phyloP scores from a whole-genome alignment of 2,888 invertebrate genomes.

The Vandiemenella viatica region DNA sequence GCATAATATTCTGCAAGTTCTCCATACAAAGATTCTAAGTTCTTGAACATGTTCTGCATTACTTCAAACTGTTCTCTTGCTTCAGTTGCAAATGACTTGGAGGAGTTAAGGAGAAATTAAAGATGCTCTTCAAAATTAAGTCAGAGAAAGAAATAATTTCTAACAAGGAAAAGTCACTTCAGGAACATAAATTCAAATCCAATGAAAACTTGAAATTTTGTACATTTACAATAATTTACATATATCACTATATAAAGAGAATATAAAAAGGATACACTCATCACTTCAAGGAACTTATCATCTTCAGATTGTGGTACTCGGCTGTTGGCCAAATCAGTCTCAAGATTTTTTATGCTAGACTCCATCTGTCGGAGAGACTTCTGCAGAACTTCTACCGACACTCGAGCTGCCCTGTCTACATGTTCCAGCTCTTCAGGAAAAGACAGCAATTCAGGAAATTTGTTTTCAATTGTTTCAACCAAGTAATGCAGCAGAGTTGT shows the following conservation, averaged over 20 bases:
- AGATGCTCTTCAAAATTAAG: too few species aligned
- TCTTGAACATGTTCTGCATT: slow-evolving; percentile 82
- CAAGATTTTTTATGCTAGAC: slow-evolving; percentile 68
- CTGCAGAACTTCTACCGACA: slow-evolving; percentile 67
- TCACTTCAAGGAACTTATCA: slow-evolving; percentile 71
- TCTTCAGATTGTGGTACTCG: slow-evolving; percentile 57
- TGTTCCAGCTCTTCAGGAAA: slow-evolving; percentile 84
- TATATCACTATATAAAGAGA: not conserved
- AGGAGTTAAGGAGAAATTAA: too few species aligned
- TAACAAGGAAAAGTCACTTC: not conserved
- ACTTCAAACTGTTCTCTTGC: slow-evolving; percentile 79
- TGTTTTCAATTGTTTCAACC: slow-evolving; percentile 71
- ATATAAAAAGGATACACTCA: slow-evolving; percentile 60
- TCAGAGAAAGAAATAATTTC: slow-evolving; percentile 17
- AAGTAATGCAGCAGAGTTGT: slow-evolving; percentile 85
- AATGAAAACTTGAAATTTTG: not conserved
- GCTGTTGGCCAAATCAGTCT: slow-evolving; percentile 78
- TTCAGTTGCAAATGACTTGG: slow-evolving; percentile 58
- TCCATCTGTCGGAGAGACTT: slow-evolving; percentile 76
- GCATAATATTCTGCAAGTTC: slow-evolving; percentile 79
- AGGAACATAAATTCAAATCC: not conserved
- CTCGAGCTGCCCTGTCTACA: slow-evolving; percentile 74
- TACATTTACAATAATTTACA: not conserved
- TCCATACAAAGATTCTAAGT: slow-evolving; percentile 75
- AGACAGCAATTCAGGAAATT: slow-evolving; percentile 68